Evolutionary conservation across 2,797 vertebrate genomes (phyloP).

Genomic region (Aplochiton taeniatus): DNA sequence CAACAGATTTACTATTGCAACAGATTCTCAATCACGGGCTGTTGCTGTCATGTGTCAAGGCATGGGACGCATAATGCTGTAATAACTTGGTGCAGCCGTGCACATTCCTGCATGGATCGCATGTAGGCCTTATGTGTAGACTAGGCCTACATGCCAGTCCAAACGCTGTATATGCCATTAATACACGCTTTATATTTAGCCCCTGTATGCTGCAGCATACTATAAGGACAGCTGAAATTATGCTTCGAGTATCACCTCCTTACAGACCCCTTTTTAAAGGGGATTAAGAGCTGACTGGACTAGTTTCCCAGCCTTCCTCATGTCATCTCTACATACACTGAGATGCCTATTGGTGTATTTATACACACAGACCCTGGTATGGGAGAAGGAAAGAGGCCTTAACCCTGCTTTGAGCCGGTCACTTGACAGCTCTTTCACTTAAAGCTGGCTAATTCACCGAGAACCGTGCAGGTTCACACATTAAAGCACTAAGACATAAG

Average conservation of each 20-base stretch:
- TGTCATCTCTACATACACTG: conserved; percentile 54
- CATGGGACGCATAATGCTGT: conserved; percentile 38
- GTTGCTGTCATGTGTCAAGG: not conserved
- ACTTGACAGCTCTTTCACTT: conserved; percentile 28
- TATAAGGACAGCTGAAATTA: conserved; percentile 71
- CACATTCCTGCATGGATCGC: conserved; percentile 61
- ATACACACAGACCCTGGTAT: conserved; percentile 48
- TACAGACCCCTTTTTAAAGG: conserved; percentile 40
- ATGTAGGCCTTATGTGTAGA: conserved; percentile 39
- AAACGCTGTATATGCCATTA: conserved; percentile 66
- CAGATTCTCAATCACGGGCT: not conserved
- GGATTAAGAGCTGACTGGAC: conserved; percentile 63
- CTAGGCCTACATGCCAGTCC: conserved; percentile 57
- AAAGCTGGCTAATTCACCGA: conserved; percentile 14
- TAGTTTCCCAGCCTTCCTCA: conserved; percentile 54
- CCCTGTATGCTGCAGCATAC: conserved; percentile 49
- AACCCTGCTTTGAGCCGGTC: conserved; percentile 27
- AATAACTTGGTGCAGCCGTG: conserved; percentile 53
- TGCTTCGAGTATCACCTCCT: conserved; percentile 36
- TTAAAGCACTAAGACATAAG: conserved; percentile 14
- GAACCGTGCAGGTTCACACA: conserved; percentile 14
- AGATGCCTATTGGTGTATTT: conserved; percentile 58
- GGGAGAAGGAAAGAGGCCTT: conserved; percentile 28
- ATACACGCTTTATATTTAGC: conserved; percentile 79
- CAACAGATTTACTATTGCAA: too few relatives aligned